Conservation (phyloP, 2,888 invertebrate genomes). For the Copidosoma aretas region DNA sequence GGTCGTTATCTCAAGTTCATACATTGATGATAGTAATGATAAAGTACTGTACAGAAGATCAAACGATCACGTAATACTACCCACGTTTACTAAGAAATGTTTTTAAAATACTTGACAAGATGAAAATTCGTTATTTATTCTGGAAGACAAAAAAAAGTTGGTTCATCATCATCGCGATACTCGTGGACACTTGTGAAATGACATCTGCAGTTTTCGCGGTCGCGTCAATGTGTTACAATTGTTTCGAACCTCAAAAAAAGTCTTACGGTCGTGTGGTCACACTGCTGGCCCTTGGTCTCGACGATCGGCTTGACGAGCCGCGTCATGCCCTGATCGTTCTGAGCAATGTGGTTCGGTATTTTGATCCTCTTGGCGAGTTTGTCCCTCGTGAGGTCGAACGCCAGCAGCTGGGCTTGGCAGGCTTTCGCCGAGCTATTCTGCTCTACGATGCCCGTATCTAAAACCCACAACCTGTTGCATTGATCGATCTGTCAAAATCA, state of each 20-base stretch:
- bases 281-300: constrained; percentile 41
- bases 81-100: too few relatives aligned
- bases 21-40: background rate
- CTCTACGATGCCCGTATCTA: constrained; percentile 73
- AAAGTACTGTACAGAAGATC: too few relatives aligned
- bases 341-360: constrained; percentile 45
- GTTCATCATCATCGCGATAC: too few relatives aligned
- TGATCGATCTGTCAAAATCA: constrained; percentile 68
- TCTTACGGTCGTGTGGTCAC: constrained; percentile 44
- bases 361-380: constrained; percentile 48
- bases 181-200: too few relatives aligned
- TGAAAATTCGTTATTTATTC: too few relatives aligned
- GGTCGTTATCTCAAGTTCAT: background rate
- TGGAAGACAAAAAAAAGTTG: too few relatives aligned
- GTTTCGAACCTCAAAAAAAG: too few relatives aligned
- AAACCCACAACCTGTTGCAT: constrained; percentile 74
- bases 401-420: constrained; percentile 76
- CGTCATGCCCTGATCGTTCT: constrained; percentile 44
- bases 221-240: too few relatives aligned
- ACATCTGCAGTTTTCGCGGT: background rate
- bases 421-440: constrained; percentile 55
- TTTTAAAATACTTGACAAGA: too few relatives aligned
- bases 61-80: too few relatives aligned
- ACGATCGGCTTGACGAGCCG: constrained; percentile 51
- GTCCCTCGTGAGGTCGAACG: constrained; percentile 71